Percentiles rank a stretch among this genome's conserved stretches.
Conservation (phyloP, 92 coral and sea anemone genomes). For the Pocillopora grandis region DNA sequence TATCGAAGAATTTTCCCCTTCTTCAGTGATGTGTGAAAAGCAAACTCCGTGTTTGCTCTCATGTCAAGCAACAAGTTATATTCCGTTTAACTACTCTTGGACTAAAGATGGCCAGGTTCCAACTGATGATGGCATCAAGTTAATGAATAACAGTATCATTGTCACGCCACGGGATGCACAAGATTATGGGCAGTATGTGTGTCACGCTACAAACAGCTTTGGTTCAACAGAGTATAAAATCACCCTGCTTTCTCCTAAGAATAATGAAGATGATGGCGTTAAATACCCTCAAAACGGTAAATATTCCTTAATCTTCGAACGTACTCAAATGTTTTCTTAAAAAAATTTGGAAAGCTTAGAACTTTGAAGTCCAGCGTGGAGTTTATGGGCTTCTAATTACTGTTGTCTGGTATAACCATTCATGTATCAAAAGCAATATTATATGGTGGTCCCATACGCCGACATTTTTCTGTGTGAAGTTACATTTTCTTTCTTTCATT, state of each 20-base stretch:
- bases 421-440: too few species aligned
- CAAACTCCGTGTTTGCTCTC: neutral
- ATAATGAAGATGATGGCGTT: too few species aligned
- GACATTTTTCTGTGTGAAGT: too few species aligned
- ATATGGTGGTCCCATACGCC: too few species aligned
- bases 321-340: too few species aligned
- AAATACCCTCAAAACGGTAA: too few species aligned
- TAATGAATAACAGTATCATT: neutral
- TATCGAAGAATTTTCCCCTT: neutral
- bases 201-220: conserved; percentile 4
- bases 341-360: too few species aligned
- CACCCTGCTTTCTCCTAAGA: neutral
- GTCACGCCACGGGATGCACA: neutral
- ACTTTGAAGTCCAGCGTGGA: too few species aligned
- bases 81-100: neutral
- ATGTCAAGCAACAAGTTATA: neutral
- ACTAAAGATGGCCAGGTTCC: conserved; percentile 2
- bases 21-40: neutral
- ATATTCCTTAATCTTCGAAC: too few species aligned
- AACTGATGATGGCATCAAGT: neutral
- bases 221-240: neutral
- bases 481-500: too few species aligned
- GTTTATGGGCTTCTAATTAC: too few species aligned
- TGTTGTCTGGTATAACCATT: too few species aligned
- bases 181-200: neutral